These are phyloP conservation scores for Trachops cirrhosus DNA, from an alignment of 2,797 vertebrate genomes.

Conservation along the genomic window DNA sequence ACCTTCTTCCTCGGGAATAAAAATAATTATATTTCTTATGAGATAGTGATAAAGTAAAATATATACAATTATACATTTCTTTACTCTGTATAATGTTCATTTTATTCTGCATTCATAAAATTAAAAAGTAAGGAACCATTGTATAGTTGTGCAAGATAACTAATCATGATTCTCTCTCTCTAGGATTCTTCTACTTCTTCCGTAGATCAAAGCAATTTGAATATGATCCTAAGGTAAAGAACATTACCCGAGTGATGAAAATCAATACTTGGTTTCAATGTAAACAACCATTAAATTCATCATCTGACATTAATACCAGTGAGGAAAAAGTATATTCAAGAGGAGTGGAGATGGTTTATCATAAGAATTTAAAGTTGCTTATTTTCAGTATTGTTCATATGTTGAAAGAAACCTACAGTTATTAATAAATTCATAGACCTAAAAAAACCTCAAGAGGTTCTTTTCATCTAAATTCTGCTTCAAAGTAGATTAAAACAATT, in stretches of 20 bases:
- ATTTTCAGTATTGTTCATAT: slow-evolving; percentile 39
- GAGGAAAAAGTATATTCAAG: not conserved
- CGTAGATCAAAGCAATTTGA: slow-evolving; percentile 80
- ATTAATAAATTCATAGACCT: slow-evolving; percentile 21
- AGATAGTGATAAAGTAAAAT: not conserved
- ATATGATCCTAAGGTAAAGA: slow-evolving; percentile 77
- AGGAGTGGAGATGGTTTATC: not conserved
- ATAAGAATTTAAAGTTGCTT: slow-evolving; percentile 22
- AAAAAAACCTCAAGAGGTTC: slow-evolving; percentile 7
- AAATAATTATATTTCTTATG: not conserved
- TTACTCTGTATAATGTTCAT: not conserved
- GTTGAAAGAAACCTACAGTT: slow-evolving; percentile 25
- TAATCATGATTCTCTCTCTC: slow-evolving; percentile 52
- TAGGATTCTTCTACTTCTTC: slow-evolving; percentile 85
- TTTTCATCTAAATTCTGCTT: slow-evolving; percentile 31
- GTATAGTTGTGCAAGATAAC: not conserved
- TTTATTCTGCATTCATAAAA: not conserved
- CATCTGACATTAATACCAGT: not conserved
- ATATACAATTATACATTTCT: not conserved
- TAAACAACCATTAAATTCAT: slow-evolving; percentile 54
- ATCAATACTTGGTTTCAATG: slow-evolving; percentile 83
- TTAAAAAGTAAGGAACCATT: not conserved
- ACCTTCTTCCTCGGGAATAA: not conserved
- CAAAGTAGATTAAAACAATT: not conserved
- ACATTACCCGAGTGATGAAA: slow-evolving; percentile 71